A percentile compares a stretch with the other conserved stretches of the same genome.
phyloP scores from a whole-genome alignment of 2,797 vertebrate genomes.

The Microctenopoma stevenorrisi region DNA sequence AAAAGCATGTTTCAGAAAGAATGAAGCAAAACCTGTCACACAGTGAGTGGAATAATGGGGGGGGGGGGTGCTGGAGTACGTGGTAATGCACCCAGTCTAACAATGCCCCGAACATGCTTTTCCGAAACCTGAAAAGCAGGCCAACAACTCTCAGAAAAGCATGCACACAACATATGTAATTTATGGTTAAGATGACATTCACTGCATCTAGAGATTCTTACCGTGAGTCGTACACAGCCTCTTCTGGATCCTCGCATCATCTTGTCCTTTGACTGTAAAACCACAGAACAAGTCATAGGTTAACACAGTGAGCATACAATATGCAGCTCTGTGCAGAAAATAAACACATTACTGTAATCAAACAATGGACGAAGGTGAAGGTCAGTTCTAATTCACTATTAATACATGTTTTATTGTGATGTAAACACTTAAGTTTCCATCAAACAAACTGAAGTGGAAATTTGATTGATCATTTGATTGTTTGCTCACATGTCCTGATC shows the following conservation, averaged over 20 bases:
- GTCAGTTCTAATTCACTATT: neutral
- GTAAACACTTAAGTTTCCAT: neutral
- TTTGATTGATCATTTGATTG: no score
- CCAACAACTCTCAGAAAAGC: neutral
- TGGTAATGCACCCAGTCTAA: neutral
- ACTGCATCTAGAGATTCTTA: conserved; percentile 75
- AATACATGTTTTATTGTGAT: neutral
- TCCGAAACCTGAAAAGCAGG: conserved; percentile 5
- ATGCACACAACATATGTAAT: neutral
- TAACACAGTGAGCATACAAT: neutral
- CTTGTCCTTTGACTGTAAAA: conserved; percentile 97
- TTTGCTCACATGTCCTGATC: no score
- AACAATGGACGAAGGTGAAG: neutral
- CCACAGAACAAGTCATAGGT: conserved; percentile 49
- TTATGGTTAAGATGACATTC: neutral
- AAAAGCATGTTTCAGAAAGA: neutral
- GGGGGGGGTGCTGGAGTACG: neutral
- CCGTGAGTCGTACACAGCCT: conserved; percentile 97
- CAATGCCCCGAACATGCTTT: neutral
- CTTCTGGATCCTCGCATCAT: conserved; percentile 99
- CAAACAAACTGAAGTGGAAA: no score
- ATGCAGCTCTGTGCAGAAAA: neutral
- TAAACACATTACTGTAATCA: neutral
- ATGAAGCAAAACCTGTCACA: neutral
- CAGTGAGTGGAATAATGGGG: neutral